phyloP scores from a whole-genome alignment of 2,797 vertebrate genomes.

The Amniataba percoides region DNA sequence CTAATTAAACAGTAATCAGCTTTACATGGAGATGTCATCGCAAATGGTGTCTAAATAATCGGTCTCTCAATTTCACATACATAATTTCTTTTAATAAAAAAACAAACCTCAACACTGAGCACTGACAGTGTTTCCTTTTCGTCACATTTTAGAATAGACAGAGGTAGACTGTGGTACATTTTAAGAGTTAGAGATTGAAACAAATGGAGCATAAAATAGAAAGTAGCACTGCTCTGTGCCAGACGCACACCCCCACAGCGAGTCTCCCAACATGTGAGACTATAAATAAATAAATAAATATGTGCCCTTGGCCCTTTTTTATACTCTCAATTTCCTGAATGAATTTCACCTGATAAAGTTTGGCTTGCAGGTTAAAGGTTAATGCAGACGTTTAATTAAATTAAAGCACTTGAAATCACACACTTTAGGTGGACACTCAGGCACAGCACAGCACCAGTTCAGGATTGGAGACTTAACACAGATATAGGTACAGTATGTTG shows the following conservation, averaged over 20 bases:
- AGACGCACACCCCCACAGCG: neutral
- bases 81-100: too few relatives aligned
- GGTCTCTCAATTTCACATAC: too few relatives aligned
- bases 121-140: neutral
- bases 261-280: neutral
- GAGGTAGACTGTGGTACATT: neutral
- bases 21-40: neutral
- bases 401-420: slow-evolving; percentile 39
- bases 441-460: slow-evolving; percentile 12
- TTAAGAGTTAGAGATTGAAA: neutral
- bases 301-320: slow-evolving; percentile 7
- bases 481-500: neutral
- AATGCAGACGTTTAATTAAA: slow-evolving; percentile 46
- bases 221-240: slow-evolving; percentile 7
- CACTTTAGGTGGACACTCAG: slow-evolving; percentile 33
- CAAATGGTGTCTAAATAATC: too few relatives aligned
- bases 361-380: slow-evolving; percentile 43
- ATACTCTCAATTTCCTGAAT: slow-evolving; percentile 27
- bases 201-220: slow-evolving; percentile 28
- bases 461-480: slow-evolving; percentile 1
- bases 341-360: slow-evolving; percentile 36
- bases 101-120: too few relatives aligned
- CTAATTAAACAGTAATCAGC: neutral
- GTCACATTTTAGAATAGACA: neutral
- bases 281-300: slow-evolving; percentile 13